Evolutionary conservation across 1,140 invertebrate species (phyloP).

Genomic region (Scaptomyza montana): DNA sequence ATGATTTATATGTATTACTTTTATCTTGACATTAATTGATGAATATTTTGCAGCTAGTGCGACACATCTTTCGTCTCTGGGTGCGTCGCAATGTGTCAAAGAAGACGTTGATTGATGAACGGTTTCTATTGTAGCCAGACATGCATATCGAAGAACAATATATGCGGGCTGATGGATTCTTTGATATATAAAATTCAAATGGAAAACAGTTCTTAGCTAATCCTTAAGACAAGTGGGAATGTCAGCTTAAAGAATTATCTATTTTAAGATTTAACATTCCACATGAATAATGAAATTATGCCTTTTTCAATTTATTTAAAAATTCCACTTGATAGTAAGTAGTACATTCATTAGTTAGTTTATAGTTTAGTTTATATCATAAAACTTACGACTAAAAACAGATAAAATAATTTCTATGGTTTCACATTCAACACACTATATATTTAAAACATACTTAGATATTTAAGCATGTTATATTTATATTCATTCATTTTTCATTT

Average conservation of each 20-base stretch:
- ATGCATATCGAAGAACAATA: slow-evolving; percentile 48
- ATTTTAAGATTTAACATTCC: not conserved
- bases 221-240: too few relatives aligned
- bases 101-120: slow-evolving; percentile 81
- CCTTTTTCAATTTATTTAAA: slow-evolving; percentile 63
- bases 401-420: slow-evolving; percentile 74
- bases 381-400: slow-evolving; percentile 71
- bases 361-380: slow-evolving; percentile 56
- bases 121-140: slow-evolving; percentile 81
- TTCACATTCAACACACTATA: slow-evolving; percentile 66
- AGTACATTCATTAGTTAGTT: slow-evolving; percentile 69
- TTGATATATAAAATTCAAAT: slow-evolving; percentile 47
- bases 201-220: not conserved
- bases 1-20: not conserved
- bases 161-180: slow-evolving; percentile 61
- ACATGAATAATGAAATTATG: slow-evolving; percentile 16
- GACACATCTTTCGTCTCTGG: slow-evolving; percentile 84
- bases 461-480: slow-evolving; percentile 17
- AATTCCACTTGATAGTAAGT: slow-evolving; percentile 71
- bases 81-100: slow-evolving; percentile 73
- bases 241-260: not conserved
- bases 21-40: slow-evolving; percentile 61
- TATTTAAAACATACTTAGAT: slow-evolving; percentile 21
- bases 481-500: slow-evolving; percentile 8
- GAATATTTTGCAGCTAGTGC: slow-evolving; percentile 85